Evolutionary conservation across 1,140 invertebrate genomes (phyloP), one percentile per base, ranked within the genome.

Genomic region (Zophobas atratus): DNA sequence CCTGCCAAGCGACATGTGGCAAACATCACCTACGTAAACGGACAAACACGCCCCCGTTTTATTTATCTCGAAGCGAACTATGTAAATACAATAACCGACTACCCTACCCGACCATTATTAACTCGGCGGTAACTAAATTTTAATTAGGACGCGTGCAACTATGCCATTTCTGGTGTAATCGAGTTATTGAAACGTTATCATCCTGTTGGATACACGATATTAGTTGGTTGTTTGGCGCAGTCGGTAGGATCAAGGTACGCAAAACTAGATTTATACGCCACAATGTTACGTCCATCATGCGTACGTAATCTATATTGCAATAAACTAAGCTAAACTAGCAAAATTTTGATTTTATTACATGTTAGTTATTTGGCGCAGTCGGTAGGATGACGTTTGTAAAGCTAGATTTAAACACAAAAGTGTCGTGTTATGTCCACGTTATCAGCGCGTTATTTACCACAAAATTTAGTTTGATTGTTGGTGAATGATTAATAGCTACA

Each of bases 381-480:
- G 20, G 20, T 20, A 20, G 20, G 20, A 20, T 46, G 3, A 46
- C 43, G 43, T 4, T 8, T 46, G 43, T 3, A 46, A 8, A 3
- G 3, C 43, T 3, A 8, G 43, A 46, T 46, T 46, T 4, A 46
- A 46, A 46, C 43, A 46, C 43, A 8, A 8, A 8, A 46, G 8
- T 46, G 43, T 46, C 43, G 8, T 4, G 43, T 8, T 3, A 46
- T 46, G 8, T 32, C 6, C 32, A 34, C 56, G 56, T 38, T 34
- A 60, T 34, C 34, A 35, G 20, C 34, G 20, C 6, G 34, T 60
- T 60, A 60, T 60, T 60, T 38, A 60, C 35, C 35, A 38, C 56
- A 38, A 60, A 60, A 32, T 60, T 60, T 60, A 60, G 8, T 60
- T 60, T 60, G 34, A 60, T 60, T 60, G 56, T 60, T 8, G 8